Percentiles rank a stretch among this genome's conserved stretches.
Evolutionary conservation across 2,797 vertebrate species (phyloP).

Genomic region (Phalloptychus januarius): DNA sequence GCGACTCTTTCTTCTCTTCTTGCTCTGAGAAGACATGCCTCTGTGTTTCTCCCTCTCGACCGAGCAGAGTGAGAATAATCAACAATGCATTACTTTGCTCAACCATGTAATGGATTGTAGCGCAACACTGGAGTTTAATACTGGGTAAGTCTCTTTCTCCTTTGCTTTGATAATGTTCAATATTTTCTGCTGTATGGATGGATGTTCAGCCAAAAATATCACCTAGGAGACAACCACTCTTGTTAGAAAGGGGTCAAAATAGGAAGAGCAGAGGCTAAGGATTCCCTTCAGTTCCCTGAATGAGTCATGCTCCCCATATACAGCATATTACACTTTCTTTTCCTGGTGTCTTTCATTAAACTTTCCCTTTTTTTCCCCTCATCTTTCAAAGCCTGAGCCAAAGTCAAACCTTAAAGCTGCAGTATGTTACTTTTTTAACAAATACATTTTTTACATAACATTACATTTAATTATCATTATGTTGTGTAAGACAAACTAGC

Average conservation of each 20-base stretch:
- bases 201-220: slow-evolving; percentile 1
- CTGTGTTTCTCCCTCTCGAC: slow-evolving; percentile 9
- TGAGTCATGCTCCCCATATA: background rate
- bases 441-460: no score
- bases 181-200: background rate
- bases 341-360: background rate
- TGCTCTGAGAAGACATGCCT: slow-evolving; percentile 6
- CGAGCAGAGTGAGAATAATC: slow-evolving; percentile 49
- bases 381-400: background rate
- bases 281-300: slow-evolving; percentile 1
- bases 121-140: background rate
- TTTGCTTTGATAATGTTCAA: slow-evolving; percentile 9
- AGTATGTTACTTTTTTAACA: no score
- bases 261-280: slow-evolving; percentile 2
- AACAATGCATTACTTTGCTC: slow-evolving; percentile 42
- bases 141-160: background rate
- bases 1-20: background rate
- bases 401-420: no score
- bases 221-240: background rate
- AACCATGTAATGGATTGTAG: slow-evolving; percentile 33
- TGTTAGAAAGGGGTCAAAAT: background rate
- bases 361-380: background rate
- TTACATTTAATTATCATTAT: no score
- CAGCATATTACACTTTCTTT: background rate
- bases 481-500: no score